Conservation (phyloP, 92 coral and sea anemone genomes). For the Bergia sp. region DNA sequence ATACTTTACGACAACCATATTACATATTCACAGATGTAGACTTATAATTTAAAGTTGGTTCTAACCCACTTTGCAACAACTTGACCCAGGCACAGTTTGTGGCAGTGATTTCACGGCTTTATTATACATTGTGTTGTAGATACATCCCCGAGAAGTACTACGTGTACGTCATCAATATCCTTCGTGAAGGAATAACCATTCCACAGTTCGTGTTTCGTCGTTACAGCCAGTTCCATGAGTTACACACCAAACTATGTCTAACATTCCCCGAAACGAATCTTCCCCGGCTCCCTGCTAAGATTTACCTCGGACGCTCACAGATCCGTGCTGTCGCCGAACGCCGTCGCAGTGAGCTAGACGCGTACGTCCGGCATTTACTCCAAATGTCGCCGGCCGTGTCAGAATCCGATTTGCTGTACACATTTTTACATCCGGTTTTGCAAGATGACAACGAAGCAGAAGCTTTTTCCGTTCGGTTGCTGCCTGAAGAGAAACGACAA, state of each 20-base stretch:
- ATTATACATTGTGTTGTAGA: background rate
- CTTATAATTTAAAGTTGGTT: too few relatives aligned
- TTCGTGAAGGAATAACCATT: conserved; percentile 72
- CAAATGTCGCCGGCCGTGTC: conserved; percentile 81
- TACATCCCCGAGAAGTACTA: conserved; percentile 95
- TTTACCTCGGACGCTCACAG: conserved; percentile 95
- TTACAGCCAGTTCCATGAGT: conserved; percentile 91
- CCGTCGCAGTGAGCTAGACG: conserved; percentile 90
- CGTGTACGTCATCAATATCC: conserved; percentile 87
- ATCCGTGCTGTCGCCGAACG: conserved; percentile 98
- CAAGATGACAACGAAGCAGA: conserved; percentile 82
- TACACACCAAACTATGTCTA: conserved; percentile 82
- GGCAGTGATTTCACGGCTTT: background rate
- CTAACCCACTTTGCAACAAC: too few relatives aligned
- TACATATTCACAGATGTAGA: too few relatives aligned
- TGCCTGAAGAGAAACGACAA: conserved; percentile 88
- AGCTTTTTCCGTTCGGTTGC: conserved; percentile 77
- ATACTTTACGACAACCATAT: too few relatives aligned
- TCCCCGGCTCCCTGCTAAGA: conserved; percentile 93
- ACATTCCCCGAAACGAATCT: conserved; percentile 80
- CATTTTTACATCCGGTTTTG: conserved; percentile 82
- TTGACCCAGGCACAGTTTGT: too few relatives aligned
- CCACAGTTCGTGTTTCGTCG: conserved; percentile 97
- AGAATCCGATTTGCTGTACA: conserved; percentile 88
- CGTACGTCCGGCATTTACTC: conserved; percentile 79